These are phyloP conservation scores for Cirrhinus molitorella DNA, from an alignment of 2,797 vertebrate genomes.

Conservation along the genomic window DNA sequence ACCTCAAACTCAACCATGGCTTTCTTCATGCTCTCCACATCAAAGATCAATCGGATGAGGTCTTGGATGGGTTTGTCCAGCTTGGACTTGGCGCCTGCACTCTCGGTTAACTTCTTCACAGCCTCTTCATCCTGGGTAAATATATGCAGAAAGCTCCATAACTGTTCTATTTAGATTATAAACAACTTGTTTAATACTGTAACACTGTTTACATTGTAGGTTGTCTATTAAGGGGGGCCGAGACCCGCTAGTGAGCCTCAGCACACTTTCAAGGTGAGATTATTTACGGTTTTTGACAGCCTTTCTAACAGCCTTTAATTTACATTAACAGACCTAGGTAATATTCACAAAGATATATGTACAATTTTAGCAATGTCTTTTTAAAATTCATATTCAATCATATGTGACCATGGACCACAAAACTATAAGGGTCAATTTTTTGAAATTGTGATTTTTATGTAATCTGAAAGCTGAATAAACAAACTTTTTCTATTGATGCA, in stretches of 20 bases:
- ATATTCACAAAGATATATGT: background rate
- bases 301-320: background rate
- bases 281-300: background rate
- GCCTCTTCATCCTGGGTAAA: slow-evolving; percentile 92
- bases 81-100: slow-evolving; percentile 89
- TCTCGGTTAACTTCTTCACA: slow-evolving; percentile 89
- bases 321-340: background rate
- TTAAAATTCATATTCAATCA: no score
- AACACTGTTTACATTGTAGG: background rate
- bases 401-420: no score
- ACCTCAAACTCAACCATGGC: slow-evolving; percentile 99
- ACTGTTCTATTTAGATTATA: background rate
- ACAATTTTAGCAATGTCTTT: background rate
- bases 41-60: slow-evolving; percentile 95
- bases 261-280: background rate
- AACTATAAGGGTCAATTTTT: no score
- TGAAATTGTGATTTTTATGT: no score
- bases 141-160: background rate
- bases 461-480: no score
- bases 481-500: no score
- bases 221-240: background rate
- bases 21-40: slow-evolving; percentile 99
- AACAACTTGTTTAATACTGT: background rate
- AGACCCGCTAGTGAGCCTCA: background rate
- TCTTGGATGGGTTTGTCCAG: slow-evolving; percentile 91